These are phyloP conservation scores for Ploceus nigricollis DNA, from an alignment of 2,113 vertebrate species.

Conservation along the genomic window DNA sequence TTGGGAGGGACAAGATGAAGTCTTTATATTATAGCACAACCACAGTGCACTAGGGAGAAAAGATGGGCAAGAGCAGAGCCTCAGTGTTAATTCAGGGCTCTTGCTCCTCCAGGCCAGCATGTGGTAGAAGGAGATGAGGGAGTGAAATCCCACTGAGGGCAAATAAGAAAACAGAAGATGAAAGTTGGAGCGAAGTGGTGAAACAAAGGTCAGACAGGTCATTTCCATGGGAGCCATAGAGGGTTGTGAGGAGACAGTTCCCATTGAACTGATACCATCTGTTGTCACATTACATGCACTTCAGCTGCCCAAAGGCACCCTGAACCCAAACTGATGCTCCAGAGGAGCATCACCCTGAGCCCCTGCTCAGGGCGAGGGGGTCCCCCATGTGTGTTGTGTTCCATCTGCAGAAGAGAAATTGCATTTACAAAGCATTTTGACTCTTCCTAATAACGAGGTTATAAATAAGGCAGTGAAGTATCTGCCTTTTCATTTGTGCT, in stretches of 20 bases:
- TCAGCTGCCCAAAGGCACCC: neutral
- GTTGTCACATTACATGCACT: neutral
- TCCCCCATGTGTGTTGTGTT: rapidly evolving
- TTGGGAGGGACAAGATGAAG: neutral
- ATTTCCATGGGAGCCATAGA: neutral
- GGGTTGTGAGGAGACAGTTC: neutral
- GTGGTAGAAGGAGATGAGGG: neutral
- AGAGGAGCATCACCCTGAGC: neutral
- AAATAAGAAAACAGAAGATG: neutral
- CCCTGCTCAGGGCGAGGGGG: rapidly evolving
- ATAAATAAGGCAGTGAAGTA: neutral
- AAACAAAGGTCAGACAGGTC: neutral
- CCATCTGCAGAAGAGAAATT: neutral
- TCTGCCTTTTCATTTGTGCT: neutral
- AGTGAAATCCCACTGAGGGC: neutral
- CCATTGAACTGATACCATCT: rapidly evolving
- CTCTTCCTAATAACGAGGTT: neutral
- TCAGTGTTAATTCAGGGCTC: neutral
- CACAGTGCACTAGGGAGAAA: neutral
- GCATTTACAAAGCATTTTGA: neutral
- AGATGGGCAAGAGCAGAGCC: neutral
- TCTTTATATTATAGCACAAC: neutral
- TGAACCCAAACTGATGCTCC: neutral
- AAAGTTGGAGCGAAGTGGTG: neutral
- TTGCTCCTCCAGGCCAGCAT: neutral